phyloP scores from a whole-genome alignment of 2,888 invertebrate genomes.

The Tyria jacobaeae region DNA sequence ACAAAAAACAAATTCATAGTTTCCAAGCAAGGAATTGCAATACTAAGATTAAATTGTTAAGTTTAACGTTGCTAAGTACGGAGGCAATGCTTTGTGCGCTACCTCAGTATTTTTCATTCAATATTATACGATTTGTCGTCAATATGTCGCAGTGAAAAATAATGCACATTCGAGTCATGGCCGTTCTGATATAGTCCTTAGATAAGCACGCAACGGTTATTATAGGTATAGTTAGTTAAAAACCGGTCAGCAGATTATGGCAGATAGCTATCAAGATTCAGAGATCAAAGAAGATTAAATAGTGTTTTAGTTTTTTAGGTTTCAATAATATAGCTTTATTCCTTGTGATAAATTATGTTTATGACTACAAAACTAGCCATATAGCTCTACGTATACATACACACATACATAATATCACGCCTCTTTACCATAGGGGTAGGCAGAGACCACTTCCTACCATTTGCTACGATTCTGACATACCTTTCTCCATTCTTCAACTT shows the following conservation, averaged over 20 bases:
- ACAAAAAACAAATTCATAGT: too few relatives aligned
- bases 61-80: neutral
- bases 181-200: constrained; percentile 1
- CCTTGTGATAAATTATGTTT: neutral
- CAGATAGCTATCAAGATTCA: neutral
- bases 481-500: too few relatives aligned
- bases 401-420: too few relatives aligned
- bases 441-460: too few relatives aligned
- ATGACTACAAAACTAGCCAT: neutral
- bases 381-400: too few relatives aligned
- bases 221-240: neutral
- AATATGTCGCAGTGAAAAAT: neutral
- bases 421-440: too few relatives aligned
- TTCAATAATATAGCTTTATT: neutral
- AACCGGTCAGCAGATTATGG: neutral
- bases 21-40: too few relatives aligned
- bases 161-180: constrained; percentile 2
- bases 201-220: constrained; percentile 6
- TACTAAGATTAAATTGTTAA: neutral
- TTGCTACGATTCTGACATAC: too few relatives aligned
- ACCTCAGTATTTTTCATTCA: neutral
- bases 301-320: neutral
- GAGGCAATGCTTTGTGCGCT: too few relatives aligned
- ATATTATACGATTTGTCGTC: constrained; percentile 5
- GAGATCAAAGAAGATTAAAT: neutral